phyloP scores from a whole-genome alignment of 2,888 invertebrate species.

The Oscheius sp. region DNA sequence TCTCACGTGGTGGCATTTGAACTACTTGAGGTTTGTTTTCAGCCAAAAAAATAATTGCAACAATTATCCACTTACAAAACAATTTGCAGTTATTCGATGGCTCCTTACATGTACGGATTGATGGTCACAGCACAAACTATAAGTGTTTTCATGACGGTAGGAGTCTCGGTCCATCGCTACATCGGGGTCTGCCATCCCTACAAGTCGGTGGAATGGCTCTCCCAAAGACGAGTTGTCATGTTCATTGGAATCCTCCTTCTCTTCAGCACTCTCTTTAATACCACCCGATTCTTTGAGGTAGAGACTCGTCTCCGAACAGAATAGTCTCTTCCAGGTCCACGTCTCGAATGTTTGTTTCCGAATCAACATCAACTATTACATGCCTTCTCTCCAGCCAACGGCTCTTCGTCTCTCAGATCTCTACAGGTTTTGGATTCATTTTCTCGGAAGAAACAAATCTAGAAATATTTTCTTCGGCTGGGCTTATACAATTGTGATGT shows the following conservation, averaged over 20 bases:
- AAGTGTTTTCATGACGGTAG: conserved; percentile 68
- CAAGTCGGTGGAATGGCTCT: conserved; percentile 49
- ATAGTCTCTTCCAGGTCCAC: conserved; percentile 55
- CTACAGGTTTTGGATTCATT: conserved; percentile 37
- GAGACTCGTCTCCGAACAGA: not conserved
- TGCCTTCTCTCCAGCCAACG: conserved; percentile 57
- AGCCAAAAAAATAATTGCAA: not conserved
- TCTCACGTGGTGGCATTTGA: conserved; percentile 56
- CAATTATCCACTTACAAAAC: not conserved
- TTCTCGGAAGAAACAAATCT: too few species aligned
- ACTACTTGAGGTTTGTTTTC: conserved; percentile 57
- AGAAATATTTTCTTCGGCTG: conserved; percentile 63
- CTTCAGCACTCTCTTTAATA: conserved; percentile 60
- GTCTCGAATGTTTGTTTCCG: conserved; percentile 64
- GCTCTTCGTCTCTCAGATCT: conserved; percentile 42
- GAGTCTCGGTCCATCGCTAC: conserved; percentile 65
- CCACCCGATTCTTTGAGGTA: conserved; percentile 64
- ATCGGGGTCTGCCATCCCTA: conserved; percentile 66
- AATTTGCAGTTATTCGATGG: conserved; percentile 58
- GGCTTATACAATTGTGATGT: conserved; percentile 63
- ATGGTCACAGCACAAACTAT: conserved; percentile 66
- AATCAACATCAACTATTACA: conserved; percentile 58
- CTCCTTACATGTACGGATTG: conserved; percentile 63
- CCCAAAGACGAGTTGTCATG: conserved; percentile 46
- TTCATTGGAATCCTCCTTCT: conserved; percentile 56